Percentiles rank a stretch among this genome's conserved stretches.
Evolutionary conservation across 2,113 vertebrate genomes (phyloP).

Genomic region (Catharus bicknelli): DNA sequence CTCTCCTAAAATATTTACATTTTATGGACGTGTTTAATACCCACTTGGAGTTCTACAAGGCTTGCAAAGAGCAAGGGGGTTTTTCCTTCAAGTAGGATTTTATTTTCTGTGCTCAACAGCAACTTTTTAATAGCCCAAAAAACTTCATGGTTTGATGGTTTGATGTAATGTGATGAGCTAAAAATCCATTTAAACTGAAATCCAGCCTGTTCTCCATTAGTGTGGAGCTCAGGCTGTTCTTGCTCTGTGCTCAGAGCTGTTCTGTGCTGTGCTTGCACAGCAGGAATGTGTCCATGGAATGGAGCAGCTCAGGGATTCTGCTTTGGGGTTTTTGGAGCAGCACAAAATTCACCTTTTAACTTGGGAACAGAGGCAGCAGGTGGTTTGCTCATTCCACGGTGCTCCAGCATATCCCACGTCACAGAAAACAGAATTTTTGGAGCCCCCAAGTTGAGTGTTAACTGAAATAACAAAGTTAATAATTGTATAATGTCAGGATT

Average conservation of each 20-base stretch:
- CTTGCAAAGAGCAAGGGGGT: background rate
- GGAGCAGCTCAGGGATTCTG: background rate
- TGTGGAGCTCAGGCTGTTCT: background rate
- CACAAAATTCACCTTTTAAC: background rate
- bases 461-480: background rate
- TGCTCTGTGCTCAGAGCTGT: background rate
- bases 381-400: background rate
- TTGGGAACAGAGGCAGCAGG: background rate
- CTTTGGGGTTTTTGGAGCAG: background rate
- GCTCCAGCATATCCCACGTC: background rate
- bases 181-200: background rate
- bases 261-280: background rate
- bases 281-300: rapidly evolving
- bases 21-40: background rate
- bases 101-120: background rate
- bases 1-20: rapidly evolving
- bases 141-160: background rate
- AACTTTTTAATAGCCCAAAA: background rate
- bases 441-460: background rate
- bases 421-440: background rate
- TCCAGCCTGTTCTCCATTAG: background rate
- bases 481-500: background rate
- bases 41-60: background rate
- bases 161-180: background rate
- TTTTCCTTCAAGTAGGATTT: background rate